Base-by-base conservation (phyloP, 1,140 invertebrate genomes). In the Apis dorsata region DNA sequence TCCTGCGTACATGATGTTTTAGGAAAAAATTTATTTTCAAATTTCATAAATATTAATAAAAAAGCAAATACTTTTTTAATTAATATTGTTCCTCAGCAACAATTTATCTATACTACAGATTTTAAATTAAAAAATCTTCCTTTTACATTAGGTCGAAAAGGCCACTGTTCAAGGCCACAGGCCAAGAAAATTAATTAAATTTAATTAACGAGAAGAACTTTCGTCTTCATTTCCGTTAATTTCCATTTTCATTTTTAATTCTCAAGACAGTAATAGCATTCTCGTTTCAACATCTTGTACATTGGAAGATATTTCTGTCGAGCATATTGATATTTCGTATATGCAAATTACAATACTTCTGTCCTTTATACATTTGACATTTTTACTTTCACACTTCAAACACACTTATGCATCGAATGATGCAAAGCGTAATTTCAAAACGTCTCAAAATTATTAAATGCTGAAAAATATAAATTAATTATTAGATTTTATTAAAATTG, bases 151-250 rank as follows among this genome's bases (percentile, higher is more conserved):
- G 91, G 87, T 93, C 90, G 88, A 92, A 93, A 93, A 93, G 92
- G 92, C 92, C 92, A 93, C 92, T 86, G 83, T 92, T 91, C 89
- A 93, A 93, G 92, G 92, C 92, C 92, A 92, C 91, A 92, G 91
- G 91, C 92, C 91, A 91, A 90, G 88, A 91, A 90, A 92, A 91
- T 89, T 74, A 91, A 90, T 89, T 85, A 88, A 90, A 89, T 90
- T 87, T 84, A 90, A 88, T 89, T 68, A 89, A 88, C 81, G 83
- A 83, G 78, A 85, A 85, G 34, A 80, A 62, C 70, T 60, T 62
- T 62, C 76, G 83, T 82, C 70, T 75, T 79, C 66, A 77, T 81
- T 77, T 86, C 53, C 80, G 55, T 87, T 89, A 84, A 72, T 69
- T 75, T 84, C 53, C 60, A 57, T 79, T 60, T 84, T 66, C 44